Evolutionary conservation across 2,888 invertebrate genomes (phyloP).

Genomic region (Cinara cedri): DNA sequence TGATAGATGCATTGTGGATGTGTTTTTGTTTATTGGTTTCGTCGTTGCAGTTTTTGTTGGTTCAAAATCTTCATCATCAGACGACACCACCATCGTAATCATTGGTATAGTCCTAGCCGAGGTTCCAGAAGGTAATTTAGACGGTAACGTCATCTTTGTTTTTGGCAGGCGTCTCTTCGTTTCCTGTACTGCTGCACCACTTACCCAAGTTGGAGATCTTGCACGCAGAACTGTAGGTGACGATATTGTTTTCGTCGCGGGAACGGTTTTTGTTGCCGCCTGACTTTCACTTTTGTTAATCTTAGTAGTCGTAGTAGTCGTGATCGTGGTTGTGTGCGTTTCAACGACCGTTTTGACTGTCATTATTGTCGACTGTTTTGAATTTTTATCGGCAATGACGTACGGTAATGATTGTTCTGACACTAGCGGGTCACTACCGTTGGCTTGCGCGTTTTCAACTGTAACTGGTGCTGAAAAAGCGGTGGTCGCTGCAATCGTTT

Average conservation of each 20-base stretch:
- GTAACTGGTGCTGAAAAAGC: too few species aligned
- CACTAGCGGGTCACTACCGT: neutral
- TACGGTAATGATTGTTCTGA: neutral
- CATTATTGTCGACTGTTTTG: neutral
- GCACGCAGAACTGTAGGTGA: neutral
- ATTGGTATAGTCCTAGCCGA: neutral
- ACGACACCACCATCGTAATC: too few species aligned
- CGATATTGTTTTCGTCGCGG: neutral
- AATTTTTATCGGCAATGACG: neutral
- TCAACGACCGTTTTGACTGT: neutral
- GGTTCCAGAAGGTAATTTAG: too few species aligned
- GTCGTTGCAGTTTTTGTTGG: too few species aligned
- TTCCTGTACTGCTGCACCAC: neutral
- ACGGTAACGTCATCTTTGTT: neutral
- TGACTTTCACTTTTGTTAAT: neutral
- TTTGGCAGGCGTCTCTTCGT: neutral
- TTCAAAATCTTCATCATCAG: too few species aligned
- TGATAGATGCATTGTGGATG: neutral
- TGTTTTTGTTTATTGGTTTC: neutral
- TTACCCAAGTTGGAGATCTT: conserved; percentile 2
- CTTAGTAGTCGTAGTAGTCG: neutral
- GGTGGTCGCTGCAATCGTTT: neutral
- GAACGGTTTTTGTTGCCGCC: too few species aligned
- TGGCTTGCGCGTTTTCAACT: too few species aligned
- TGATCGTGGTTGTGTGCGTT: neutral